Base-by-base conservation (phyloP, 2,113 vertebrate genomes). In the Eretmochelys imbricata region DNA sequence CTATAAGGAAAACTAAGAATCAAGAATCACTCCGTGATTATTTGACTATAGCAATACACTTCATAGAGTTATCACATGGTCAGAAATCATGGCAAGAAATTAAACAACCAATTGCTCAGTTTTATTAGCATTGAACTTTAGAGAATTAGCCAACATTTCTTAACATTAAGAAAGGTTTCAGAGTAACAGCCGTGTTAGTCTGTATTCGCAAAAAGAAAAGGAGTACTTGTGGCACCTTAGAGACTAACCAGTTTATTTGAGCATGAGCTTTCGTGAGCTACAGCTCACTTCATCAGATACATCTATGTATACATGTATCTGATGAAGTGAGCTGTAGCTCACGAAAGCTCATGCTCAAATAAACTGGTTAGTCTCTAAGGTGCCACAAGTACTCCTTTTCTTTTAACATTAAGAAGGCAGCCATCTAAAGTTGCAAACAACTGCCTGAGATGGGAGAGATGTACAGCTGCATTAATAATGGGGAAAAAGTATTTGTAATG, bases 1-100 rank as follows among this genome's bases (percentile, higher is more conserved):
- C 88, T 92, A 93, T 85, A 91, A 93, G 42, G n/a, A 90, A 88
- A 91, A 90, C n/a, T 38, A 57, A 90, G 10, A 92, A 91, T 84
- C 88, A 93, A 83, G n/a, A 94, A 87, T 81, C 49, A 79, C 53
- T 95, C 92, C 84, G 86, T 65, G 57, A 78, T 82, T 93, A 94
- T 54, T 72, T 38, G 78, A 93, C 12, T 65, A 10, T 62, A 93
- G 31, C 57, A 95, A 85, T 81, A 90, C 59, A 78, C 81, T 88
- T 89, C 89, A 95, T 90, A 53, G 92, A 22, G 8, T 85, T 54
- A 94, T 85, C 50, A 81, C 9, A 88, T 0, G 1, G 42, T 48
- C 95, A 94, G 24, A 82, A 95, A 84, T 14, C n/a, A 55, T 75
- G 80, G 24, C 48, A 94, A 87, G 88, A 90, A 93, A 91, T 92